Percentiles rank a stretch among this genome's conserved stretches.
phyloP scores from a whole-genome alignment of 2,797 vertebrate species.

The Pogonophryne albipinna region DNA sequence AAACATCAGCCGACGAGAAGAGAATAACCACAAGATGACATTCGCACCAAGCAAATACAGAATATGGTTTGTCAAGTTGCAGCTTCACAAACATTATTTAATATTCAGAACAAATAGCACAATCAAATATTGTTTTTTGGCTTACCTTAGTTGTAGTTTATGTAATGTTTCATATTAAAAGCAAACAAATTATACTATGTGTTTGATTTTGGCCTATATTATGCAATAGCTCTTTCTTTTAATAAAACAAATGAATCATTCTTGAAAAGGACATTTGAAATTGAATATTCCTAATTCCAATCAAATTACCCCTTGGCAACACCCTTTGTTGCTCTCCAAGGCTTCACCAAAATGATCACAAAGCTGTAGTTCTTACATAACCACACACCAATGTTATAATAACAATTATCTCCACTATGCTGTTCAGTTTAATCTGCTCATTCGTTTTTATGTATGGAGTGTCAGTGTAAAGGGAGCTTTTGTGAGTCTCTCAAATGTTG shows the following conservation, averaged over 20 bases:
- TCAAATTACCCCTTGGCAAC: neutral
- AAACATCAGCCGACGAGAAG: neutral
- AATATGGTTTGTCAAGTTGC: neutral
- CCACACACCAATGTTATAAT: no score
- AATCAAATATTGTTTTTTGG: neutral
- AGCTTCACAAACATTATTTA: neutral
- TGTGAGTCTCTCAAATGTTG: neutral
- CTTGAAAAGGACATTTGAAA: neutral
- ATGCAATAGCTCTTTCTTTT: neutral
- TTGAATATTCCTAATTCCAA: neutral
- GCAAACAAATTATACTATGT: neutral
- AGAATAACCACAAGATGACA: conserved; percentile 32
- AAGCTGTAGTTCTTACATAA: neutral
- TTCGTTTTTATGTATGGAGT: neutral
- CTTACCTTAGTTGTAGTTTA: neutral
- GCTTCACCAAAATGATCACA: neutral
- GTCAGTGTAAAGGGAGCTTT: neutral
- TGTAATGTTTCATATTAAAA: neutral
- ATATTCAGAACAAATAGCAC: neutral
- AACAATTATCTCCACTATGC: no score
- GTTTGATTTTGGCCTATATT: neutral
- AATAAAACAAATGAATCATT: neutral
- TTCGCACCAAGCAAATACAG: conserved; percentile 1
- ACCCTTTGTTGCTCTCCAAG: neutral
- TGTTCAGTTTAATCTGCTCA: no score